Conservation (phyloP, 2,797 vertebrate genomes). For the Sebastes steindachneri region DNA sequence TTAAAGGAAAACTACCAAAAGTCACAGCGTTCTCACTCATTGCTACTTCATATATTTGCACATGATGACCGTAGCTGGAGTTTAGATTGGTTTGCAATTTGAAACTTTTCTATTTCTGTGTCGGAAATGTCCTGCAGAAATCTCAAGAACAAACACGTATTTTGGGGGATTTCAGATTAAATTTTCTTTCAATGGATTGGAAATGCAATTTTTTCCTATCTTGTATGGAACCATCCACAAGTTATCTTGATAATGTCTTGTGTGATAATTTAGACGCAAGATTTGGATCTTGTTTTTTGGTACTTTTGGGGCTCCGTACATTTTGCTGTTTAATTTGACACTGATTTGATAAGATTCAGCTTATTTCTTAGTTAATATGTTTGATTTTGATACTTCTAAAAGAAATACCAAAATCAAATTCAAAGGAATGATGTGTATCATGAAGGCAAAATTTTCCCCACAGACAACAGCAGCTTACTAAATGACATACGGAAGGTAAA, state of each 20-base stretch:
- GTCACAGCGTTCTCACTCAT: conserved; percentile 28
- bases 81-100: conserved; percentile 2
- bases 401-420: not conserved
- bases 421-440: not conserved
- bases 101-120: not conserved
- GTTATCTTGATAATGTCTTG: not conserved
- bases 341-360: not conserved
- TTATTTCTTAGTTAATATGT: not conserved
- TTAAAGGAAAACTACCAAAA: conserved; percentile 16
- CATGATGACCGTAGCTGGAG: conserved; percentile 31
- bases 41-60: conserved; percentile 43
- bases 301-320: not conserved
- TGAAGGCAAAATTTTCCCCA: not conserved
- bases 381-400: not conserved
- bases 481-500: not conserved
- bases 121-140: conserved; percentile 38
- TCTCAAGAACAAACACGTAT: not conserved
- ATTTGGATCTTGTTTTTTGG: not conserved
- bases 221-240: not conserved
- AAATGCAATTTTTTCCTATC: not conserved
- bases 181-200: not conserved
- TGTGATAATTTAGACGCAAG: not conserved
- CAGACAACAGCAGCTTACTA: not conserved
- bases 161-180: not conserved
- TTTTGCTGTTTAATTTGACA: not conserved